Conservation (phyloP, 2,888 invertebrate species). For the Epsilonema sp. region DNA sequence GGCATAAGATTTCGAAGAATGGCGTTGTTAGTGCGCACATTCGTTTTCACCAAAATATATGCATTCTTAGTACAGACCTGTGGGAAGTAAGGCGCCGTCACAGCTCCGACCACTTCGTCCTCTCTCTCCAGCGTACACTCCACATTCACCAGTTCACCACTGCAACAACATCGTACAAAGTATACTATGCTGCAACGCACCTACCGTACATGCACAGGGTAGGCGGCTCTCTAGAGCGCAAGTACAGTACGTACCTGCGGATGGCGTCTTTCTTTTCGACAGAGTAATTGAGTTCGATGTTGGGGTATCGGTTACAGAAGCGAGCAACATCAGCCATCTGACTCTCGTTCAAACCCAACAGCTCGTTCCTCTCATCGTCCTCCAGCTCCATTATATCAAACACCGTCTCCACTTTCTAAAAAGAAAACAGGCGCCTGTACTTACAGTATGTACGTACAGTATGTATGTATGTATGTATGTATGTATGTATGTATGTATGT, state of each 20-base stretch:
- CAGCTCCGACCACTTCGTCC: conserved; percentile 85
- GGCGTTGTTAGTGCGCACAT: too few relatives aligned
- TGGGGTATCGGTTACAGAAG: conserved; percentile 96
- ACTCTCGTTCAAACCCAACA: conserved; percentile 46
- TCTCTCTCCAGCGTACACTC: conserved; percentile 79
- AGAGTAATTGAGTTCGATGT: conserved; percentile 84
- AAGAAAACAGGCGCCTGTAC: background rate
- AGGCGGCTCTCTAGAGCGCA: background rate
- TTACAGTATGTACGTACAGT: too few relatives aligned
- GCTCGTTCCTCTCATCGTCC: conserved; percentile 46
- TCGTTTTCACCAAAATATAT: too few relatives aligned
- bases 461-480: too few relatives aligned
- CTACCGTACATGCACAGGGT: background rate
- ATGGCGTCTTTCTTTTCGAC: conserved; percentile 58
- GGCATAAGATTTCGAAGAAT: too few relatives aligned
- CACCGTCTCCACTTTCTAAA: conserved; percentile 53
- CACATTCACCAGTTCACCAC: conserved; percentile 68
- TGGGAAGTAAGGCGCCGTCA: conserved; percentile 94
- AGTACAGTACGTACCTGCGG: conserved; percentile 28
- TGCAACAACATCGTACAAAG: conserved; percentile 22
- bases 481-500: too few relatives aligned
- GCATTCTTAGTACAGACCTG: too few relatives aligned
- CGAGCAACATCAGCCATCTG: conserved; percentile 95
- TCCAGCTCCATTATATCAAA: conserved; percentile 90
- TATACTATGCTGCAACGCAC: background rate